Conservation (phyloP, 2,888 invertebrate genomes). For the Biston stratarius region DNA sequence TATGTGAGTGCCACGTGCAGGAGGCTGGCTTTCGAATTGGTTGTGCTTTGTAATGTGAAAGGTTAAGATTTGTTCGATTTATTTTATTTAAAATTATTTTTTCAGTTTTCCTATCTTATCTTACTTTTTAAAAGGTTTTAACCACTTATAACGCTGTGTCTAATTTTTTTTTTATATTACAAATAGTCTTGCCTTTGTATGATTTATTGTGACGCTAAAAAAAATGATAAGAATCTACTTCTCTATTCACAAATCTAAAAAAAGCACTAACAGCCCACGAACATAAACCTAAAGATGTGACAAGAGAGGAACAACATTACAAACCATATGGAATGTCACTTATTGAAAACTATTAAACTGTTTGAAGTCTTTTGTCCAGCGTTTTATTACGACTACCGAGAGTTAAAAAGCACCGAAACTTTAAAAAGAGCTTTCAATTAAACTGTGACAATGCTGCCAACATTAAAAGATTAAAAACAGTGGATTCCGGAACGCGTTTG, state of each 20-base stretch:
- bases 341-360: conserved; percentile 66
- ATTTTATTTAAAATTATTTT: conserved; percentile 5
- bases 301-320: conserved; percentile 65
- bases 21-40: conserved; percentile 20
- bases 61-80: conserved; percentile 8
- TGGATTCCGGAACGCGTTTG: conserved; percentile 75
- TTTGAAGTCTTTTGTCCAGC: conserved; percentile 81
- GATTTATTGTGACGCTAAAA: too few relatives aligned
- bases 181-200: too few relatives aligned
- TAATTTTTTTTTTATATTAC: too few relatives aligned
- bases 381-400: conserved; percentile 79
- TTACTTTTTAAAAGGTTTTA: too few relatives aligned
- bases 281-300: conserved; percentile 77
- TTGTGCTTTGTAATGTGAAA: conserved; percentile 13
- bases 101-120: background rate
- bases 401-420: conserved; percentile 70
- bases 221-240: too few relatives aligned
- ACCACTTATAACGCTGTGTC: too few relatives aligned
- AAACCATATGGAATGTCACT: conserved; percentile 77
- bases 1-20: conserved; percentile 36
- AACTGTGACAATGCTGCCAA: conserved; percentile 81
- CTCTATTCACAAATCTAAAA: background rate
- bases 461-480: conserved; percentile 64
- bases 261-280: conserved; percentile 47
- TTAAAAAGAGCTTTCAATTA: conserved; percentile 79